phyloP scores from a whole-genome alignment of 2,888 invertebrate species.

The Frankliniella intonsa region DNA sequence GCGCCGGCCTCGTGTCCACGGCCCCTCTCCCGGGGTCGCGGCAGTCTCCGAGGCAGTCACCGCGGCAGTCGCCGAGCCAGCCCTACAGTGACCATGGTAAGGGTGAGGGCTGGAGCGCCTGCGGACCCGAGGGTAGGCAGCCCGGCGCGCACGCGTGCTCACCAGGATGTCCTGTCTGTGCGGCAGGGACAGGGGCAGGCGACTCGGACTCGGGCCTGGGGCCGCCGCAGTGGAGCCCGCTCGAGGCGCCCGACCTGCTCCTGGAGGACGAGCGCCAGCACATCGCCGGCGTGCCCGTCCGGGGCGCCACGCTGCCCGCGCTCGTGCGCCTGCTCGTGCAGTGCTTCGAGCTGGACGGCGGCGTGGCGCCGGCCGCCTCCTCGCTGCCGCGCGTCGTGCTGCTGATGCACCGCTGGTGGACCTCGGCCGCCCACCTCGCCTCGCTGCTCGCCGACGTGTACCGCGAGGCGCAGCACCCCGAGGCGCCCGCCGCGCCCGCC shows the following conservation, averaged over 20 bases:
- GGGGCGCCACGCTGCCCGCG: conserved; percentile 44
- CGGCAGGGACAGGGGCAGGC: too few relatives aligned
- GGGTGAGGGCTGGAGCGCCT: not conserved
- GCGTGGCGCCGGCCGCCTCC: not conserved
- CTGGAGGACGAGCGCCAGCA: conserved; percentile 39
- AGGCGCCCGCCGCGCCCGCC: not conserved
- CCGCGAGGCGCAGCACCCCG: conserved; percentile 34
- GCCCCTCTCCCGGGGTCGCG: not conserved
- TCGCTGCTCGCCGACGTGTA: conserved; percentile 43
- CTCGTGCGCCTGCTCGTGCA: conserved; percentile 46
- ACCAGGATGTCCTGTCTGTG: too few relatives aligned
- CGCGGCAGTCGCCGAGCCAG: not conserved
- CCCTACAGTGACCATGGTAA: not conserved
- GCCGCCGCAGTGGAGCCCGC: not conserved
- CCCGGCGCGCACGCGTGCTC: not conserved
- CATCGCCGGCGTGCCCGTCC: conserved; percentile 38
- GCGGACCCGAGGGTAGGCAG: not conserved
- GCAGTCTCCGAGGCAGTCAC: not conserved
- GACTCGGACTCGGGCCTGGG: not conserved
- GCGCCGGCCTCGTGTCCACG: not conserved
- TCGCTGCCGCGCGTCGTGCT: conserved; percentile 45
- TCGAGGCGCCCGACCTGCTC: conserved; percentile 34
- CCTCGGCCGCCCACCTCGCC: conserved; percentile 46
- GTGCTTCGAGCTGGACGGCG: conserved; percentile 42
- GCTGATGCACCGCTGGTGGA: conserved; percentile 51